These are phyloP conservation scores for Hippocampus abdominalis DNA, from an alignment of 2,113 vertebrate genomes.

Conservation along the genomic window DNA sequence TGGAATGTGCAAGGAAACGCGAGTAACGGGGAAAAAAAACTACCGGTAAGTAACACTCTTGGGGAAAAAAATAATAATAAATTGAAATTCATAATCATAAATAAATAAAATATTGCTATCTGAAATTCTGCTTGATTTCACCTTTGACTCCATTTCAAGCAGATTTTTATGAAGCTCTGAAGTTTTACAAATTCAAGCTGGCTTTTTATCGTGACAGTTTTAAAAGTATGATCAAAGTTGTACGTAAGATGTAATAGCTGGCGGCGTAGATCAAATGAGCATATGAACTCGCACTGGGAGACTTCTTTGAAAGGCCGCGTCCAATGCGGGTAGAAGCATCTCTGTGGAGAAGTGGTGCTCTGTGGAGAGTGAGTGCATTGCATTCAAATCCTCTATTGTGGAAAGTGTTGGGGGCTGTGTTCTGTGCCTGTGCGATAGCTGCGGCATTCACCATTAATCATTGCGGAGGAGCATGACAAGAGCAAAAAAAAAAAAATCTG, in stretches of 20 bases:
- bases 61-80: too few relatives aligned
- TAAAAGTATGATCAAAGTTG: not conserved
- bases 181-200: not conserved
- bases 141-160: not conserved
- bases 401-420: slow-evolving; percentile 15
- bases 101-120: too few relatives aligned
- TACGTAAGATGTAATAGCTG: not conserved
- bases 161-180: not conserved
- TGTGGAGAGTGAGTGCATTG: not conserved
- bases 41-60: too few relatives aligned
- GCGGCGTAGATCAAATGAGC: not conserved
- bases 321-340: not conserved
- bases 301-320: not conserved
- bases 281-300: not conserved
- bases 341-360: not conserved
- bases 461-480: slow-evolving; percentile 35
- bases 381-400: slow-evolving; percentile 21
- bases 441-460: slow-evolving; percentile 49
- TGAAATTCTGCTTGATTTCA: too few relatives aligned
- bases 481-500: slow-evolving; percentile 28
- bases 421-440: slow-evolving; percentile 33
- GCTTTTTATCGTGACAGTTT: not conserved
- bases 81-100: fast-evolving
- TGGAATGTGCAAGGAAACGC: too few relatives aligned
- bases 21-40: too few relatives aligned